Percentiles rank a stretch among this genome's conserved stretches.
Evolutionary conservation across 2,797 vertebrate genomes (phyloP).

Genomic region (Florisuga fusca): DNA sequence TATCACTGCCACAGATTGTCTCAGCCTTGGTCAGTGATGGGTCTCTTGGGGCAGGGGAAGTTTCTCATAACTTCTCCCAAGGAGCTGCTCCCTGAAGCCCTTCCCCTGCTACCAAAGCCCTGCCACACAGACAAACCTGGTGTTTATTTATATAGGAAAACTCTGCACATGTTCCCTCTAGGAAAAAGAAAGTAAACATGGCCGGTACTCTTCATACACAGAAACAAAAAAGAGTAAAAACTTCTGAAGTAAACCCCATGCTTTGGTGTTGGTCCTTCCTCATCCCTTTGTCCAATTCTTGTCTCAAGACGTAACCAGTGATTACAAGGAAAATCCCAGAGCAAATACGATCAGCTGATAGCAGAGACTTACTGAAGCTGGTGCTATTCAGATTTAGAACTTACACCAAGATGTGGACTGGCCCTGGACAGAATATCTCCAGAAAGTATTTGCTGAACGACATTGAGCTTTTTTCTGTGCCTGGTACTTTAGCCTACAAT

Average conservation of each 20-base stretch:
- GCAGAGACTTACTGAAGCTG: background rate
- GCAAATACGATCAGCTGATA: background rate
- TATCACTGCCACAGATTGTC: no score
- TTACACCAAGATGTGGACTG: conserved; percentile 10
- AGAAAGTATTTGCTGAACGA: background rate
- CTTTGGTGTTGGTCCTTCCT: background rate
- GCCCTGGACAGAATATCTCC: conserved; percentile 23
- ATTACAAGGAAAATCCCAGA: background rate
- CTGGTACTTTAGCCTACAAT: background rate
- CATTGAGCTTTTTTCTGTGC: background rate
- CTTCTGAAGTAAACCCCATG: background rate
- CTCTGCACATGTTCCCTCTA: background rate
- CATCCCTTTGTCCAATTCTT: background rate
- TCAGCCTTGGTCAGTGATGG: no score
- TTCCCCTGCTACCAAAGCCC: no score
- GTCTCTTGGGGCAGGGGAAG: no score
- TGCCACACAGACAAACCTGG: background rate
- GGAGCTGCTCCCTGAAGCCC: no score
- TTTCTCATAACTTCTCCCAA: no score
- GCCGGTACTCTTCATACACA: background rate
- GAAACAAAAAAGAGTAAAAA: background rate
- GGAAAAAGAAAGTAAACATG: background rate
- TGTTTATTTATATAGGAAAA: background rate
- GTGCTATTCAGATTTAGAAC: background rate
- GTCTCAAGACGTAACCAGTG: background rate